Conservation (phyloP, 2,888 invertebrate genomes). For the Caenorhabditis afra region DNA sequence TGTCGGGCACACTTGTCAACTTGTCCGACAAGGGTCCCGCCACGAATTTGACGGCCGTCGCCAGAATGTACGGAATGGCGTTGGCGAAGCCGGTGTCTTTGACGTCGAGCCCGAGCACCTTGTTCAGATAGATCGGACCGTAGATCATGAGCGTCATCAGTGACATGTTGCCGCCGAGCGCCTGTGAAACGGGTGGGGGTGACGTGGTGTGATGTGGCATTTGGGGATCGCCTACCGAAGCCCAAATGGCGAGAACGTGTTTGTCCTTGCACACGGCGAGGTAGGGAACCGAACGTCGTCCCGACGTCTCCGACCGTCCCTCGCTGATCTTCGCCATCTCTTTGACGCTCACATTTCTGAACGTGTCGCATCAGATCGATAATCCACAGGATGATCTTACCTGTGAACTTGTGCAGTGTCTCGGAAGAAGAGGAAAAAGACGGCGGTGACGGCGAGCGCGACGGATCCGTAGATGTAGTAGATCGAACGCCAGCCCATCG, state of each 20-base stretch:
- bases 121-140: conserved; percentile 56
- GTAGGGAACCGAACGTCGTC: conserved; percentile 52
- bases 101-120: conserved; percentile 51
- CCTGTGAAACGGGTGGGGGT: conserved; percentile 7
- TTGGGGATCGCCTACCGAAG: conserved; percentile 14
- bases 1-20: conserved; percentile 53
- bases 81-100: conserved; percentile 52
- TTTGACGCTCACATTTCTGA: conserved; percentile 55
- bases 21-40: conserved; percentile 58
- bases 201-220: no score
- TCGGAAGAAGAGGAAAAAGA: conserved; percentile 48
- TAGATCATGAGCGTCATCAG: conserved; percentile 53
- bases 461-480: conserved; percentile 55
- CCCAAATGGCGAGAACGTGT: conserved; percentile 39
- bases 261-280: conserved; percentile 55
- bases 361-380: background rate
- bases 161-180: conserved; percentile 53
- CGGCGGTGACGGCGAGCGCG: conserved; percentile 17
- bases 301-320: conserved; percentile 23
- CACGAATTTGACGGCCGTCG: conserved; percentile 40
- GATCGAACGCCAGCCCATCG: conserved; percentile 58
- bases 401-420: conserved; percentile 52
- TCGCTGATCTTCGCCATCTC: conserved; percentile 49
- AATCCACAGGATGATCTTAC: conserved; percentile 9
- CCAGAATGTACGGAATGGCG: conserved; percentile 50